Evolutionary conservation across 92 coral and sea anemone genomes (phyloP), one percentile per base, ranked within the genome.

Genomic region (Siderastrea radians): DNA sequence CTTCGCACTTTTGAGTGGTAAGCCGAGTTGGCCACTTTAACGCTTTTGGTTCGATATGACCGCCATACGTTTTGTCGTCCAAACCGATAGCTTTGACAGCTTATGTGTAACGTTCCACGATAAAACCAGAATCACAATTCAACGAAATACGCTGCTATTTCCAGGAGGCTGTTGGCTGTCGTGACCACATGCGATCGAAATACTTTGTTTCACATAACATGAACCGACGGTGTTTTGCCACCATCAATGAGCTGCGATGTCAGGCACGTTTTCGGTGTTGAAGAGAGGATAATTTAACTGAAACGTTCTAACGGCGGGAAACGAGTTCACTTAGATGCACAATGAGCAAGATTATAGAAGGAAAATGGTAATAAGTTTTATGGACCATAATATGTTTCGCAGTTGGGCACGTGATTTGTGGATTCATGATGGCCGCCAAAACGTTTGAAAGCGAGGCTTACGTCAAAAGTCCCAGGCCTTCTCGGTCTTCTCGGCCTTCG

Each of bases 301-400:
- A 38, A 74, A 75, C 69, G 86, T 79, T 93, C 90, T 78, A 89
- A 89, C 93, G 93, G 98, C 98, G 98, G 98, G 98, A 95, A 93
- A 95, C 89, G 84, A 89, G 86, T 80, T 89, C 96, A 82, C 81
- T 83, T 70, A 55, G 78, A 85, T 74, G 77, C 72, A 93, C 95
- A 90, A 90, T 91, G 94, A 92, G 94, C 94, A 87, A 93, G 88
- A 88, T 75, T 84, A 86, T 85, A 85, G 95, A 93, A 92, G 90
- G 94, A 85, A 95, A 89, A 92, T 90, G 94, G 64, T 70, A 95
- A 92, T 95, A 76, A 90, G 74, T 80, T 62, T 70, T 65, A 48
- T 82, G 91, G 82, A 93, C 98, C 98, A 95, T 95, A 95, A 95
- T 95, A 92, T 93, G 91, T 82, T 92, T 93, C 91, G 74, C 82